Base-by-base conservation (phyloP, 2,888 invertebrate species). In the Ormyrus rosae region DNA sequence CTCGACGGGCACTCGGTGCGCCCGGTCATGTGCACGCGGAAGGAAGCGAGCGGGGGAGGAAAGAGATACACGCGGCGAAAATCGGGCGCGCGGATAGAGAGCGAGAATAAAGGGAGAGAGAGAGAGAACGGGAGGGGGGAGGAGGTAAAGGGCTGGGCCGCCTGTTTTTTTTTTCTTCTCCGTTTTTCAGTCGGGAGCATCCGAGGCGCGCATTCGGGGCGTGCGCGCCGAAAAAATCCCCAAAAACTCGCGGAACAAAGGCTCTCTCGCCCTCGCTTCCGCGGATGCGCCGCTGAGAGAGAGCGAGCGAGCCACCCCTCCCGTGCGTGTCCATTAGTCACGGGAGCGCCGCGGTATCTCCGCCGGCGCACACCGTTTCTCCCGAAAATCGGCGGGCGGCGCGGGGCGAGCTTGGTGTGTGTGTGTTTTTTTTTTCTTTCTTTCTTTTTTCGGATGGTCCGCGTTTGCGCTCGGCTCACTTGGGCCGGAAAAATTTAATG, bases 211-310 rank as follows among this genome's bases (percentile, higher is more conserved):
- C 60, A 13, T 34, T 53, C 6, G 51, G 50, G 11, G 75, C 13
- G 19, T 53, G 67, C 7, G 48, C 51, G 45, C n/a, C 53, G 48
- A 53, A 76, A 76, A 76, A 76, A 61, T n/a, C 56, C 34, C 50
- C 34, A 9, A 69, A 76, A 69, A 11, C 10, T 10, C 13, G 45
- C 51, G 46, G 46, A 71, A 71, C 58, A 71, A 71, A 78, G 60
- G n/a, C 51, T 46, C 50, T 51, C 6, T 64, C 6, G 9, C n/a
- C 13, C 51, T 34, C 51, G 6, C 60, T 34, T 34, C 34, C 34
- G 34, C 34, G 34, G 34, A 34, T 34, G 34, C 34, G 34, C 34
- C 34, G 34, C 34, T 34, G 34, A 1, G 34, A 34, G 34, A 34
- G 34, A 13, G 13, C 13, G 13, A 13, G 1, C 34, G 34, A 34